These are phyloP conservation scores for Anas georgica DNA, from an alignment of 2,797 vertebrate genomes.

Conservation along the genomic window DNA sequence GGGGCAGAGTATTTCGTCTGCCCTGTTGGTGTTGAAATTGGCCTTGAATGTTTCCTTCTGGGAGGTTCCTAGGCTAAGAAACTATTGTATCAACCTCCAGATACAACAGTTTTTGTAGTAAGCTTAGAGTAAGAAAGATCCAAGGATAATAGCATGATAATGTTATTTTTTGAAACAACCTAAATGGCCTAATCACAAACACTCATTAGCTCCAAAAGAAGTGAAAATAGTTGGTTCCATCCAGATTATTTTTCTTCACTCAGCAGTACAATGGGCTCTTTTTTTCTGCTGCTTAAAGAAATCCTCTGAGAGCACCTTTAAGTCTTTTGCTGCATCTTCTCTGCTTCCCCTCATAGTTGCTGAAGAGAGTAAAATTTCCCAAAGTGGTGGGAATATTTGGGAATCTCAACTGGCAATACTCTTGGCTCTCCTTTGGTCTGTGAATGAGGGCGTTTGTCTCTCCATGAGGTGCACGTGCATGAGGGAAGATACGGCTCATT, in stretches of 20 bases:
- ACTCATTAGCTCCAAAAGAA: background rate
- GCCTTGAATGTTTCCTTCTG: accelerated
- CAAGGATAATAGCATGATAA: background rate
- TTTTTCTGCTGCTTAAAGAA: background rate
- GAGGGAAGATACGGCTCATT: too few relatives aligned
- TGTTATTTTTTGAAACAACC: background rate
- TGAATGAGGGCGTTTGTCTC: background rate
- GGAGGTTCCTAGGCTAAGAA: background rate
- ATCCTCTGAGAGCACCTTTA: background rate
- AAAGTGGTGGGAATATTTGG: background rate
- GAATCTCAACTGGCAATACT: background rate
- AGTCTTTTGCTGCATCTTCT: background rate
- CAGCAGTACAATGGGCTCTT: background rate
- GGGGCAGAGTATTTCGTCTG: background rate
- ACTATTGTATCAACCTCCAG: background rate
- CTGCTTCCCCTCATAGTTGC: background rate
- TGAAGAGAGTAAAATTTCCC: background rate
- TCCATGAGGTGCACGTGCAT: background rate
- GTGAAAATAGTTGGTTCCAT: background rate
- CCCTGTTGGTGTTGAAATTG: background rate
- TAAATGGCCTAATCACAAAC: background rate
- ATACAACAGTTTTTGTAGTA: background rate
- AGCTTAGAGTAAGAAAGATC: background rate
- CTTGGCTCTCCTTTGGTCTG: background rate
- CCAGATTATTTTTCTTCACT: background rate